Evolutionary conservation across 2,888 invertebrate species (phyloP), one percentile per base, ranked within the genome.

Genomic region (Buathra laborator): DNA sequence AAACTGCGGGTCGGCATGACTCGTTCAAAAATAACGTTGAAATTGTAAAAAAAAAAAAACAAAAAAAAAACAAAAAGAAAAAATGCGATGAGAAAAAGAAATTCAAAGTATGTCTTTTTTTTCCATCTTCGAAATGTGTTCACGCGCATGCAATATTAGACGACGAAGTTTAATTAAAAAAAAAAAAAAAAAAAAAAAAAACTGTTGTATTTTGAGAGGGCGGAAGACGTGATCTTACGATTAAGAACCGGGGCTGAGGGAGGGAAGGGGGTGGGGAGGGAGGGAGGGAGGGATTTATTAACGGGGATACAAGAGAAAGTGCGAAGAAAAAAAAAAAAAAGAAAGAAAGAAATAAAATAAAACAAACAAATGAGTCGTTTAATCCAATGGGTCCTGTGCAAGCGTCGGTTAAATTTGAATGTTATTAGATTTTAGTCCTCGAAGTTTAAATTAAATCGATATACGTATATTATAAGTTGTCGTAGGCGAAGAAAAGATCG

Each of bases 351-450:
- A 37, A 37, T 37, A 37, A 37, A 37, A 37, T 37, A 37, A 37
- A 56, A 77, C 70, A 51, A 75, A 71, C 82, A 86, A 83, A 84
- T 82, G 85, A 87, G 87, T 84, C 87, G 87, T 88, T 89, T 88
- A 89, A 90, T 91, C 90, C 89, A 90, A 91, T 90, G 92, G 92
- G 92, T 92, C 90, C 90, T 92, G 92, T 91, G 92, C 92, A 92
- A 92, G 90, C 89, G 89, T 92, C 89, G 90, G 88, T 91, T 92
- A 90, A 90, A 91, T 91, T 91, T 89, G 83, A 88, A 87, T 90
- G 91, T 92, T 90, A 83, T 89, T 91, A 88, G 88, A 46, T 90
- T 84, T 91, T 92, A 90, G 90, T 81, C 90, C 6, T 90, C 87
- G 88, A 92, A 91, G 24, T 91, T 91, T 89, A 88, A 90, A 88